These are phyloP conservation scores for Holothuria scabra DNA, from an alignment of 53 echinoderm and acorn worm genomes.

Conservation along the genomic window DNA sequence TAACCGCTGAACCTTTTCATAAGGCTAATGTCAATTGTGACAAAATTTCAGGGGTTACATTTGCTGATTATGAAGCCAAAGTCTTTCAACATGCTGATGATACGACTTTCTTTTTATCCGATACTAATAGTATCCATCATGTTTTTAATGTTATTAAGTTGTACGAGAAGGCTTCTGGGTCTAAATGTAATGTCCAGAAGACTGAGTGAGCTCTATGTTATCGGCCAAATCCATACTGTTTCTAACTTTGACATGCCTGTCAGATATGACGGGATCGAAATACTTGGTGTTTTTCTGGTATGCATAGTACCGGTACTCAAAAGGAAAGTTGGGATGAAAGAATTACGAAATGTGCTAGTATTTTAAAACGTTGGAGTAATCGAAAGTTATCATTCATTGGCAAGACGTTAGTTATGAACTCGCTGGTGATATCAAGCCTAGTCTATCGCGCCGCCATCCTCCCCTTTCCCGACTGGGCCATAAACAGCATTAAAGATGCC, in stretches of 20 bases:
- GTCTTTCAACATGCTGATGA: constrained; percentile 45
- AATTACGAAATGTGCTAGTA: neutral
- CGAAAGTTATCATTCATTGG: too few relatives aligned
- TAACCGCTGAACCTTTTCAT: neutral
- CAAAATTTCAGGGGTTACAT: neutral
- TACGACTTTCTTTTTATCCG: neutral
- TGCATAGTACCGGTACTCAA: too few relatives aligned
- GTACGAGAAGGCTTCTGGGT: constrained; percentile 26
- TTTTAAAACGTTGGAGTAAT: too few relatives aligned
- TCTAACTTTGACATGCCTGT: neutral
- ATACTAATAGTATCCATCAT: neutral
- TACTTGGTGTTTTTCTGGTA: constrained; percentile 1
- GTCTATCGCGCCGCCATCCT: neutral
- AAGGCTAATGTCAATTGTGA: neutral
- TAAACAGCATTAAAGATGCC: neutral
- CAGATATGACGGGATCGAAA: neutral
- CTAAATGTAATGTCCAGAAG: too few relatives aligned
- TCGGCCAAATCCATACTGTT: neutral
- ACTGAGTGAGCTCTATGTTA: neutral
- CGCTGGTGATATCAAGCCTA: neutral
- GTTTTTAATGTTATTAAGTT: constrained; percentile 18
- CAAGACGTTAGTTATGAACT: neutral
- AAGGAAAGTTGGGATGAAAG: too few relatives aligned
- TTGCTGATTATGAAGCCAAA: neutral
- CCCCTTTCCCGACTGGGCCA: neutral